These are phyloP conservation scores for Smutsia gigantea DNA, from an alignment of 2,797 vertebrate genomes.

Conservation along the genomic window DNA sequence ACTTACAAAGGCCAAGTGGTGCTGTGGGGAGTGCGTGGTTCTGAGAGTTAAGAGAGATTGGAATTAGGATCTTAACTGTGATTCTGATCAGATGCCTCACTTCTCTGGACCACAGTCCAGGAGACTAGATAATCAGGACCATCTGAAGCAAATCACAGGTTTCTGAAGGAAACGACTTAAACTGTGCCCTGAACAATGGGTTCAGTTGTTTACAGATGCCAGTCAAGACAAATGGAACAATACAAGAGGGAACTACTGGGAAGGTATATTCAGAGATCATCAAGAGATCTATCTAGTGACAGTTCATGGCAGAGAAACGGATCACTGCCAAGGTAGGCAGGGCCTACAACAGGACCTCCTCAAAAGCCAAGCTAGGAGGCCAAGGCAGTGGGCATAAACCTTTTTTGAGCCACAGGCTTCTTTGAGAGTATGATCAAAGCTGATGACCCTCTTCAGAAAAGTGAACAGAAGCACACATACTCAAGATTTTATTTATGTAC, in stretches of 20 bases:
- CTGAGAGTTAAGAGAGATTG: neutral
- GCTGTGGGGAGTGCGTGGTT: neutral
- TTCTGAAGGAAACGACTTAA: neutral
- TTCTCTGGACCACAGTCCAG: neutral
- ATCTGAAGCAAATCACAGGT: neutral
- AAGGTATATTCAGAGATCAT: neutral
- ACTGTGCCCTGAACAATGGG: neutral
- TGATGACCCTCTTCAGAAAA: slow-evolving; percentile 32
- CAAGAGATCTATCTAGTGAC: neutral
- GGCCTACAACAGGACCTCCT: neutral
- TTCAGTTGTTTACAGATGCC: neutral
- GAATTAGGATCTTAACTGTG: neutral
- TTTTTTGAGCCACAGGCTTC: neutral
- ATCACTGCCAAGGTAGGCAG: neutral
- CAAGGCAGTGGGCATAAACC: neutral
- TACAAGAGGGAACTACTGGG: neutral
- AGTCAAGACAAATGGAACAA: neutral
- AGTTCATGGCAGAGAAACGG: neutral
- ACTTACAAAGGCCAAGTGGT: neutral
- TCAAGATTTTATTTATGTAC: neutral
- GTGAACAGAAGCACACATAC: neutral
- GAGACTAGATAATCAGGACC: slow-evolving; percentile 17
- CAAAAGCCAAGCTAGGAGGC: neutral
- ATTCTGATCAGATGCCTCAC: neutral
- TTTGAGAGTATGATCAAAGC: neutral